Evolutionary conservation across 1,140 invertebrate genomes (phyloP).

Genomic region (Nebria ingens): DNA sequence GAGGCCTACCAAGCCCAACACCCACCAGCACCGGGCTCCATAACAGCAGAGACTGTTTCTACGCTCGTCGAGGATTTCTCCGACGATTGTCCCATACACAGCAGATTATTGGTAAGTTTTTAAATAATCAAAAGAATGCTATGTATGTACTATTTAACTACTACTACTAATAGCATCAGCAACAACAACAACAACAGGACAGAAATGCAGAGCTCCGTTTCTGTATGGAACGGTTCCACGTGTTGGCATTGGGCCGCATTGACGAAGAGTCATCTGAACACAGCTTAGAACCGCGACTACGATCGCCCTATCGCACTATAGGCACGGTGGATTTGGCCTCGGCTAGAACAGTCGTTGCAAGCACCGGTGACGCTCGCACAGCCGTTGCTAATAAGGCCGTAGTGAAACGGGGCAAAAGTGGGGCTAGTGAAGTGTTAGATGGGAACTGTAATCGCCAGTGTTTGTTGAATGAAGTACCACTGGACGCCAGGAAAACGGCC

Average conservation of each 20-base stretch:
- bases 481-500: conserved; percentile 25
- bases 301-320: conserved; percentile 14
- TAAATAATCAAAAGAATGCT: too few relatives aligned
- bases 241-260: conserved; percentile 24
- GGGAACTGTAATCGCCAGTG: conserved; percentile 13
- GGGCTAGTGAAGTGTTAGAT: not conserved
- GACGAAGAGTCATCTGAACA: conserved; percentile 20
- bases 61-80: conserved; percentile 26
- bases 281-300: not conserved
- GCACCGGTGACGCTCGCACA: not conserved
- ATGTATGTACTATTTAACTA: not conserved
- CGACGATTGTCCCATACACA: conserved; percentile 13
- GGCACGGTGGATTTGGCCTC: not conserved
- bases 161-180: not conserved
- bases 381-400: not conserved
- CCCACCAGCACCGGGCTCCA: conserved; percentile 17
- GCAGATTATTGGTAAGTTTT: too few relatives aligned
- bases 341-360: not conserved
- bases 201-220: not conserved
- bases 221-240: conserved; percentile 24
- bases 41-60: conserved; percentile 28
- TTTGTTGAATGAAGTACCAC: conserved; percentile 23
- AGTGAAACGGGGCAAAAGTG: not conserved
- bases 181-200: not conserved
- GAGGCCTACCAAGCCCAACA: not conserved